A percentile compares a stretch with the other conserved stretches of the same genome.
Conservation (phyloP, 2,888 invertebrate genomes). For the Xanthia icteritia region DNA sequence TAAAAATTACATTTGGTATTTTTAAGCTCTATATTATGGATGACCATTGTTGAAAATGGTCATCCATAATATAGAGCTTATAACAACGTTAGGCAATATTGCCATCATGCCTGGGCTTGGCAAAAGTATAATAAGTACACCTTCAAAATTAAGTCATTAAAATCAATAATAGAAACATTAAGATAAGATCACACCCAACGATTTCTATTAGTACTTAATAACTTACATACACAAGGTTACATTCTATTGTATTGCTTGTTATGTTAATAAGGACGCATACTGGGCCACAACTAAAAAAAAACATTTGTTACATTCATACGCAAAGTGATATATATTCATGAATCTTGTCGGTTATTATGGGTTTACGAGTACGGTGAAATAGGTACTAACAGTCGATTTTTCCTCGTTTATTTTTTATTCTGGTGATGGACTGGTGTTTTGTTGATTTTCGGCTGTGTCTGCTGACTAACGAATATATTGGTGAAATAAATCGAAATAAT, state of each 20-base stretch:
- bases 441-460: neutral
- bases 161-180: constrained; percentile 19
- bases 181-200: constrained; percentile 26
- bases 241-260: constrained; percentile 49
- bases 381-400: neutral
- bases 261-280: constrained; percentile 38
- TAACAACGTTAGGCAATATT: neutral
- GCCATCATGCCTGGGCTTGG: neutral
- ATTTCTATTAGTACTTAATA: constrained; percentile 31
- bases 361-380: constrained; percentile 6
- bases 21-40: too few species aligned
- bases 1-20: neutral
- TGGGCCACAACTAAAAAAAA: constrained; percentile 26
- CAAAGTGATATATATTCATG: constrained; percentile 46
- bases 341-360: constrained; percentile 10
- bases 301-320: constrained; percentile 52
- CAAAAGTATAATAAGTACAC: neutral
- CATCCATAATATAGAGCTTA: neutral
- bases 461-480: neutral
- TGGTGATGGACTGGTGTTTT: neutral
- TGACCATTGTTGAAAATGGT: neutral
- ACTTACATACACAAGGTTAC: constrained; percentile 43
- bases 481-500: neutral
- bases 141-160: constrained; percentile 22
- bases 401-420: neutral